Conservation (phyloP, 2,113 vertebrate species). For the Daboia siamensis region DNA sequence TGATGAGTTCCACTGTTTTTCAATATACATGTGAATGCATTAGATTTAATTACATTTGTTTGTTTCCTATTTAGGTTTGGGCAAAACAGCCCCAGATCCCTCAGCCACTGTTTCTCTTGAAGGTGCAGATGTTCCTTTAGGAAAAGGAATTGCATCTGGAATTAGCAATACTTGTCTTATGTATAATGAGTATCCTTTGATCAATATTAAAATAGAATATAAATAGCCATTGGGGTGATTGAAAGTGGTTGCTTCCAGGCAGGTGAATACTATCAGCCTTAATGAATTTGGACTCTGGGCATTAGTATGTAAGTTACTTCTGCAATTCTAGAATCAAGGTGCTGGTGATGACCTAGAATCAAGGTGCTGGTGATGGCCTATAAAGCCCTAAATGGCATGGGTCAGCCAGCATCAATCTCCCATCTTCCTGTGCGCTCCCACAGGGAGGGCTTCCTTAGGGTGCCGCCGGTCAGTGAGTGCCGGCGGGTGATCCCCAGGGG, state of each 20-base stretch:
- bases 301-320: background rate
- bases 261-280: background rate
- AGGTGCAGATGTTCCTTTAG: slow-evolving; percentile 89
- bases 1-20: background rate
- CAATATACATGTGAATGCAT: background rate
- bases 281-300: background rate
- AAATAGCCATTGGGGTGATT: background rate
- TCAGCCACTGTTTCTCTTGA: slow-evolving; percentile 77
- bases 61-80: slow-evolving; percentile 78
- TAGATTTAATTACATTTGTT: slow-evolving; percentile 6
- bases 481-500: too few relatives aligned
- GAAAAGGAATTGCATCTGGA: slow-evolving; percentile 83
- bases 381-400: too few relatives aligned
- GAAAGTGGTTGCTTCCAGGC: background rate
- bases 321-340: background rate
- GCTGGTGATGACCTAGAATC: too few relatives aligned
- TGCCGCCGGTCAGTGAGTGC: too few relatives aligned
- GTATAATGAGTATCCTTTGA: slow-evolving; percentile 99
- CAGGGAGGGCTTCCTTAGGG: too few relatives aligned
- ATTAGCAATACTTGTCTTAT: slow-evolving; percentile 91
- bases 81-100: slow-evolving; percentile 91
- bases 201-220: background rate
- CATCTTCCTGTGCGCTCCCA: too few relatives aligned
- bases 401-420: too few relatives aligned
- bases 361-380: too few relatives aligned